phyloP scores from a whole-genome alignment of 2,113 vertebrate genomes.

The Lepus timidus region DNA sequence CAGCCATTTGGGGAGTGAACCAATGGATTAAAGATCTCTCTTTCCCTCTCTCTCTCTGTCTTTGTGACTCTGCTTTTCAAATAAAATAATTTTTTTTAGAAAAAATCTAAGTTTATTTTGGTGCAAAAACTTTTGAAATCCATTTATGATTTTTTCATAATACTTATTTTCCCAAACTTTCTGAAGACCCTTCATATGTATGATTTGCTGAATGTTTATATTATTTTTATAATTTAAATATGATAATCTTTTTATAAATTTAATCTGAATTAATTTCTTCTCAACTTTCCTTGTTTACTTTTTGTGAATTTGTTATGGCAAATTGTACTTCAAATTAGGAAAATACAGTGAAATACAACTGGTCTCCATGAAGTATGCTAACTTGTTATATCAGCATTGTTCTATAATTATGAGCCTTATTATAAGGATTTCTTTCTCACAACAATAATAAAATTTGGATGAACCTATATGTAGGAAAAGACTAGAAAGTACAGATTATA shows the following conservation, averaged over 20 bases:
- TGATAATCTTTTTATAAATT: background rate
- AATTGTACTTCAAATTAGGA: conserved; percentile 42
- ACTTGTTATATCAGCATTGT: background rate
- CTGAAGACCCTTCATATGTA: too few relatives aligned
- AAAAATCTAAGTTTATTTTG: too few relatives aligned
- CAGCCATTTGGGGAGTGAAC: too few relatives aligned
- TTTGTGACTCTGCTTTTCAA: too few relatives aligned
- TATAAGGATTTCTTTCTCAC: conserved; percentile 8
- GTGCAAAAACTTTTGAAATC: too few relatives aligned
- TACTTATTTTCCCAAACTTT: too few relatives aligned
- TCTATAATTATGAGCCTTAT: background rate
- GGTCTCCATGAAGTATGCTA: background rate
- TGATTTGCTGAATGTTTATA: background rate
- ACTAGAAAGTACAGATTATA: background rate
- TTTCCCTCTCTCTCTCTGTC: too few relatives aligned
- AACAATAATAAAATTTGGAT: conserved; percentile 37
- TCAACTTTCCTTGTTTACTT: conserved; percentile 19
- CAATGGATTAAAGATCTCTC: too few relatives aligned
- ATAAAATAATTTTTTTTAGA: too few relatives aligned
- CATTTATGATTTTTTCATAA: too few relatives aligned
- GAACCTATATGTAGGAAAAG: background rate
- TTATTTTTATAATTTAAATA: background rate
- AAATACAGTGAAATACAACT: background rate
- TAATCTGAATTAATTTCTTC: background rate
- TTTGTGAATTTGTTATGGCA: background rate